phyloP scores from a whole-genome alignment of 2,797 vertebrate genomes.

The Tinamus major region DNA sequence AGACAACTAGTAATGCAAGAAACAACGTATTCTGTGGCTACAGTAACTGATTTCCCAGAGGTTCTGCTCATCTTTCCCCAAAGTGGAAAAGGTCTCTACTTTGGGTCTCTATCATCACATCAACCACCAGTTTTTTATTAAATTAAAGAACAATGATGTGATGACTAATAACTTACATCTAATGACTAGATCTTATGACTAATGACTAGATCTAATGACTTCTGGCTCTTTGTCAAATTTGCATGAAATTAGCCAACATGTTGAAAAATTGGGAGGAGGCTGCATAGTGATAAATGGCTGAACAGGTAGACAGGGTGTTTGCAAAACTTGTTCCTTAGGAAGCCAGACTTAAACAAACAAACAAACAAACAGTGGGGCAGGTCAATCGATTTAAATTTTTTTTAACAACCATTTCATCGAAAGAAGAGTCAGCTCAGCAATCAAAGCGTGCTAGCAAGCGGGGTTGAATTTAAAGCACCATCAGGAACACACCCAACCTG shows the following conservation, averaged over 20 bases:
- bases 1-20: background rate
- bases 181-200: constrained; percentile 62
- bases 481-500: constrained; percentile 14
- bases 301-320: constrained; percentile 1
- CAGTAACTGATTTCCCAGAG: background rate
- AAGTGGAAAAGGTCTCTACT: background rate
- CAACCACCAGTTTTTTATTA: constrained; percentile 7
- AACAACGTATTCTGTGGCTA: background rate
- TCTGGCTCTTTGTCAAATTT: constrained; percentile 41
- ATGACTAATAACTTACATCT: constrained; percentile 53
- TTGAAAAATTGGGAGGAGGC: constrained; percentile 9
- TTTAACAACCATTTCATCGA: background rate
- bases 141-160: constrained; percentile 11
- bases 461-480: background rate
- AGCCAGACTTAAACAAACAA: background rate
- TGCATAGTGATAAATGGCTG: constrained; percentile 15
- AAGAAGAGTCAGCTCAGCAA: background rate
- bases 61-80: background rate
- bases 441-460: background rate
- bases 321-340: background rate
- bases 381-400: constrained; percentile 18
- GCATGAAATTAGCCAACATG: constrained; percentile 19
- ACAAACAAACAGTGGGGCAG: background rate
- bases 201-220: constrained; percentile 58
- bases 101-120: background rate